These are phyloP conservation scores for Sitobion miscanthi DNA, from an alignment of 1,140 invertebrate species.

Conservation along the genomic window DNA sequence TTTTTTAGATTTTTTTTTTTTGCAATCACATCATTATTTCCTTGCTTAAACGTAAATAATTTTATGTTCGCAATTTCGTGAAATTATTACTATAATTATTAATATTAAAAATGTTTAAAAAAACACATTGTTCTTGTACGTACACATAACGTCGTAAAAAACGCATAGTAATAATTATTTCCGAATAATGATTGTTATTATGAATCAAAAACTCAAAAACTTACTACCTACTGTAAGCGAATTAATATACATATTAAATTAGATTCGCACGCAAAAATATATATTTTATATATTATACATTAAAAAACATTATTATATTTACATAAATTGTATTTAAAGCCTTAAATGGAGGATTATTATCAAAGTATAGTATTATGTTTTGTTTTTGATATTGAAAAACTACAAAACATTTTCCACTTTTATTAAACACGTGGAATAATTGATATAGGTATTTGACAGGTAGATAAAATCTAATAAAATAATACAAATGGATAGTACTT, in stretches of 20 bases:
- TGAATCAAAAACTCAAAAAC: neutral
- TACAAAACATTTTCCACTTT: neutral
- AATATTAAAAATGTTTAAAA: neutral
- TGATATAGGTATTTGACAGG: neutral
- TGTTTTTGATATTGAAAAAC: neutral
- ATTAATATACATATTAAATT: neutral
- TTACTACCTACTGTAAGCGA: neutral
- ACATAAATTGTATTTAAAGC: neutral
- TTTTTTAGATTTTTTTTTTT: neutral
- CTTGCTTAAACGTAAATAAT: neutral
- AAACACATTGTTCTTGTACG: neutral
- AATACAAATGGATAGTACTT: neutral
- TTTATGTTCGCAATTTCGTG: neutral
- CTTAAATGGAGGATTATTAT: neutral
- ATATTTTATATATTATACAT: neutral
- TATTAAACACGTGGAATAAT: neutral
- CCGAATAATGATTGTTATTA: neutral
- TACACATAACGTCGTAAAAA: neutral
- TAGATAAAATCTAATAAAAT: neutral
- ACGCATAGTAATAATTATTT: neutral
- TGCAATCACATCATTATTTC: neutral
- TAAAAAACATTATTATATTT: neutral
- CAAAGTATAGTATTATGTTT: neutral
- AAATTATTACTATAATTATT: neutral
- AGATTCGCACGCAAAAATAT: neutral